These are phyloP conservation scores for Rhombomys opimus DNA, from an alignment of 2,113 vertebrate species.

Conservation along the genomic window DNA sequence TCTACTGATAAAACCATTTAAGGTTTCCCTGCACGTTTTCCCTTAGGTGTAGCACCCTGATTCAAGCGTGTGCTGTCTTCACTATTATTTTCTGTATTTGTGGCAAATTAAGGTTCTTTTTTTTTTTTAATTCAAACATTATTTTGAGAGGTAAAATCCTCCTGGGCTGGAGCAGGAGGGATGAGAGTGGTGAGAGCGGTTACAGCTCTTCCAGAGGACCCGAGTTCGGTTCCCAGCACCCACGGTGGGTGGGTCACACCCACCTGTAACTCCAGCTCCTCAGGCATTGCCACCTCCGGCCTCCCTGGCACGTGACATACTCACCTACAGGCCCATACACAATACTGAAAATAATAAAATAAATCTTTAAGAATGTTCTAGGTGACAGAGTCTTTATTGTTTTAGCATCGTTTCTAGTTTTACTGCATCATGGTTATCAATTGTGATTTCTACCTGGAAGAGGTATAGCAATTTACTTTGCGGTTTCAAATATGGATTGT, in stretches of 20 bases:
- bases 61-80: not conserved
- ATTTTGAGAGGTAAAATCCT: not conserved
- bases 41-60: not conserved
- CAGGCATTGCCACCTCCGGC: not conserved
- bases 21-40: not conserved
- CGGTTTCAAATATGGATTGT: not conserved
- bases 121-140: not conserved
- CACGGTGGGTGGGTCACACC: fast-evolving
- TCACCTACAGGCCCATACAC: not conserved
- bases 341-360: not conserved
- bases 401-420: not conserved
- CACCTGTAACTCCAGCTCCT: not conserved
- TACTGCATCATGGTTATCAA: not conserved
- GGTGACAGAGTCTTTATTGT: not conserved
- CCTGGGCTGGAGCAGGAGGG: not conserved
- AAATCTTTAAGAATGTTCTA: not conserved
- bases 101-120: not conserved
- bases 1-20: not conserved
- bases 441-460: not conserved
- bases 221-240: not conserved
- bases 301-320: not conserved
- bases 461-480: not conserved
- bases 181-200: not conserved
- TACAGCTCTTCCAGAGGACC: not conserved
- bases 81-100: not conserved